Evolutionary conservation across 2,113 vertebrate species (phyloP).

Genomic region (Picathartes gymnocephalus): DNA sequence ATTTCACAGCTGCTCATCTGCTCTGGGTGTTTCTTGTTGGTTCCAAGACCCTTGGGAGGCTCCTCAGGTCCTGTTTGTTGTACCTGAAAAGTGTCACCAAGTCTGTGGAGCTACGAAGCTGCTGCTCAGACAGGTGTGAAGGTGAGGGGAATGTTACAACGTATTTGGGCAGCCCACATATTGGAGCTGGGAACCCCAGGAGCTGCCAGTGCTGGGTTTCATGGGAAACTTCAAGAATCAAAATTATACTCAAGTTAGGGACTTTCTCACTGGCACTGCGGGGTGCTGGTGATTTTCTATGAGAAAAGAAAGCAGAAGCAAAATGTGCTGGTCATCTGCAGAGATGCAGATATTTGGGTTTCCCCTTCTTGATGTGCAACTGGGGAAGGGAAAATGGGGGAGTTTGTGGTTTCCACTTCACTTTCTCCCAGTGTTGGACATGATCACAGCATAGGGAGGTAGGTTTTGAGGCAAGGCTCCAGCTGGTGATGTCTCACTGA

Average conservation of each 20-base stretch:
- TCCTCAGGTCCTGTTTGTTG: background rate
- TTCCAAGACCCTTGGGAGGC: background rate
- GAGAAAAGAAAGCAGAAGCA: constrained; percentile 10
- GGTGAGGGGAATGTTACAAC: background rate
- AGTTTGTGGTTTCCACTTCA: background rate
- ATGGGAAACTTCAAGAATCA: background rate
- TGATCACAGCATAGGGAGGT: background rate
- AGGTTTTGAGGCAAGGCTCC: background rate
- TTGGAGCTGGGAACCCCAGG: background rate
- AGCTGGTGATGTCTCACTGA: background rate
- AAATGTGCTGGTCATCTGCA: background rate
- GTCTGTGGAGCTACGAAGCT: background rate
- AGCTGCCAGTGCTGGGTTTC: background rate
- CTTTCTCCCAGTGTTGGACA: background rate
- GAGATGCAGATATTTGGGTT: background rate
- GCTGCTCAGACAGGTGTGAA: background rate
- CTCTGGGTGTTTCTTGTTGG: background rate
- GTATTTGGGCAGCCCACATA: background rate
- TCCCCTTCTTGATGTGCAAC: background rate
- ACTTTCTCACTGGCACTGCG: background rate
- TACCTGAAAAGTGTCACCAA: background rate
- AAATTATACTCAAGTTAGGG: background rate
- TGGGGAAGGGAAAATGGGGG: background rate
- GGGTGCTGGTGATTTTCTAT: background rate
- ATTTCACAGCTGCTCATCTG: background rate